These are phyloP conservation scores for Peromyscus aztecus DNA, from an alignment of 2,797 vertebrate species.

Conservation along the genomic window DNA sequence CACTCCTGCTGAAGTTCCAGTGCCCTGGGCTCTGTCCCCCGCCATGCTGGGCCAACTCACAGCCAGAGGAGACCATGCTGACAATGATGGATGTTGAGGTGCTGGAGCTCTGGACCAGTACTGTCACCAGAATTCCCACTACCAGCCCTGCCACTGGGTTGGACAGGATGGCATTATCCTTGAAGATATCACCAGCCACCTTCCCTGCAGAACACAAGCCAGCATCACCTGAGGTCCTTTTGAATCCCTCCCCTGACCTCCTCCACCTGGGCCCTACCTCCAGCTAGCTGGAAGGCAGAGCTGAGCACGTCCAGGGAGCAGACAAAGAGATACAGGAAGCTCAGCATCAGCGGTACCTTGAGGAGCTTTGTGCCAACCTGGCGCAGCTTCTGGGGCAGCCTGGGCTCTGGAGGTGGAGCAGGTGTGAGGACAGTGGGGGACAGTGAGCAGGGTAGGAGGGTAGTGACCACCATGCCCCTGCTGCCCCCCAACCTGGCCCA, in stretches of 20 bases:
- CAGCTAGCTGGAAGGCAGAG: conserved; percentile 96
- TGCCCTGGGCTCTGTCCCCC: background rate
- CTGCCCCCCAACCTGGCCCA: conserved; percentile 66
- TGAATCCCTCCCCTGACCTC: background rate
- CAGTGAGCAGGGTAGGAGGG: background rate
- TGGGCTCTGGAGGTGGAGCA: conserved; percentile 79
- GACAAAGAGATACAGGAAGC: conserved; percentile 95
- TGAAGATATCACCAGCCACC: conserved; percentile 96
- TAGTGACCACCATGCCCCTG: rapidly evolving
- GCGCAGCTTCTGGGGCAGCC: conserved; percentile 83
- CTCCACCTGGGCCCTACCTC: conserved; percentile 88
- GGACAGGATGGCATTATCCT: conserved; percentile 94
- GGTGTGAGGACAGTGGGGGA: background rate
- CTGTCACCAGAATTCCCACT: conserved; percentile 96
- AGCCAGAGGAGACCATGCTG: conserved; percentile 96
- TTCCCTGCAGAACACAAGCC: conserved; percentile 90
- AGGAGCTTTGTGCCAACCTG: conserved; percentile 87
- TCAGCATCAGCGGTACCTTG: conserved; percentile 93
- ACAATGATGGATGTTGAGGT: conserved; percentile 96
- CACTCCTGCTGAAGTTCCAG: rapidly evolving
- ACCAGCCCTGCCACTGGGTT: conserved; percentile 96
- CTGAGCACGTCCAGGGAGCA: conserved; percentile 96
- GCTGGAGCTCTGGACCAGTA: conserved; percentile 97
- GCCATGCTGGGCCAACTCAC: conserved; percentile 87
- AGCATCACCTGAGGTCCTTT: background rate